Base-by-base conservation (phyloP, 92 coral and sea anemone species). In the Porites divaricata region DNA sequence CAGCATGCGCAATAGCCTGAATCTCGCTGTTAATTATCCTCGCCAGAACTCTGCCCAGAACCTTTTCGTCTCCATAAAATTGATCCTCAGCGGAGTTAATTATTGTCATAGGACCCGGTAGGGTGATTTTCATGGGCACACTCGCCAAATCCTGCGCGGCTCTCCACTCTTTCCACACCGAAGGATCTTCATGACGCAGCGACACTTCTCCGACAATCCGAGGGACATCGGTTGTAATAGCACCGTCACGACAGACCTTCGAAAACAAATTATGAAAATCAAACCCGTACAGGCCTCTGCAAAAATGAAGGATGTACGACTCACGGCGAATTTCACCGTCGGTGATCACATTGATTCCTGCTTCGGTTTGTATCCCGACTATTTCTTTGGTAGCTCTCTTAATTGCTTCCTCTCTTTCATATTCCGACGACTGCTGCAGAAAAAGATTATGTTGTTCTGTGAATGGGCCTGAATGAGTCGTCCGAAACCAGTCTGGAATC, bases 301-400 rank as follows among this genome's bases (percentile, higher is more conserved):
- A 96, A 70, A 92, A 94, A 77, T 96, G 88, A 58, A 86, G 88
- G 51, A 92, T 79, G 77, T 96, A 96, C 23, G 84, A 87, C 76
- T 96, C 98, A 49, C 98, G 75, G 15, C 90, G 89, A 35, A 96
- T 17, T 56, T 96, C 98, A 0, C 98, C 98, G 71, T 96, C 98
- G 8, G 98, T 94, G n/a, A 92, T 64, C 14, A 96, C 89, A 83
- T 96, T 98, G 56, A 96, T 70, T 45, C 96, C 96, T 56, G 90
- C 75, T 19, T 79, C 86, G 0, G 73, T 76, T 81, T 96, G 98
- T 6, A 86, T 74, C 5, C 70, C 82, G 28, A 93, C 35, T 41
- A 88, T 80, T 58, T 95, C 94, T 80, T 66, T 66, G 52, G 81
- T 87, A 20, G 98, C 98, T 81, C 79, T 90, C 48, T 25, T 70